Evolutionary conservation across 2,797 vertebrate genomes (phyloP), one percentile per base, ranked within the genome.

Genomic region (Muscicapa comitata): DNA sequence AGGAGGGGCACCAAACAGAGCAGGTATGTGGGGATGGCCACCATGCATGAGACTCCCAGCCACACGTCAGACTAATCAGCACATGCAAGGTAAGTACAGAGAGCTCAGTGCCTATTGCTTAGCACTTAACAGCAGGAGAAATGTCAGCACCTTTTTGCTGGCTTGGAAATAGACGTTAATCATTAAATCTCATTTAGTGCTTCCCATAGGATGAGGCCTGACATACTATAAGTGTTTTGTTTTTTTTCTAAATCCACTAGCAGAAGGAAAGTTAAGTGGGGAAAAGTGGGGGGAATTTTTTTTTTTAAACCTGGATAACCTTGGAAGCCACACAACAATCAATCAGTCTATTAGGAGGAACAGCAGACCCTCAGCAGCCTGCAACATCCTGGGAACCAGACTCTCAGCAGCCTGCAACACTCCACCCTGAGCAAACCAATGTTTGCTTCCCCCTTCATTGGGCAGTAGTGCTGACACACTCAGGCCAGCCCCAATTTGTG

Each of bases 111-210:
- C 58, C 74, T 62, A 47, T 96, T 97, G 96, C 40, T 55, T 26
- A n/a, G 66, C 73, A 94, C 95, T 94, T 96, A 98, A 97, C 95
- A 95, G 75, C 92, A 96, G 89, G 81, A 90, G 95, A 96, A 97
- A 31, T 33, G 20, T 85, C 38, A 86, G 55, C 11, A 17, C 29
- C 25, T 48, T 63, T 40, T 76, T 35, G 50, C 18, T 1, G 58
- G 33, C 51, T 91, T 14, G 5, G 48, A 82, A 94, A 61, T 81
- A 80, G 42, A 86, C 29, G 48, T 66, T 74, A 82, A 68, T 90
- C 35, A 7, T 90, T 90, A 91, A 88, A 75, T 78, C 25, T 86
- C 70, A 38, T 26, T 72, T 79, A 80, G 33, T 3, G 0, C 16
- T 86, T 75, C 66, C 58, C 51, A 61, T 35, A 47, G 74, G 48